Conservation (phyloP, 2,888 invertebrate genomes). For the Tinea trinotella region DNA sequence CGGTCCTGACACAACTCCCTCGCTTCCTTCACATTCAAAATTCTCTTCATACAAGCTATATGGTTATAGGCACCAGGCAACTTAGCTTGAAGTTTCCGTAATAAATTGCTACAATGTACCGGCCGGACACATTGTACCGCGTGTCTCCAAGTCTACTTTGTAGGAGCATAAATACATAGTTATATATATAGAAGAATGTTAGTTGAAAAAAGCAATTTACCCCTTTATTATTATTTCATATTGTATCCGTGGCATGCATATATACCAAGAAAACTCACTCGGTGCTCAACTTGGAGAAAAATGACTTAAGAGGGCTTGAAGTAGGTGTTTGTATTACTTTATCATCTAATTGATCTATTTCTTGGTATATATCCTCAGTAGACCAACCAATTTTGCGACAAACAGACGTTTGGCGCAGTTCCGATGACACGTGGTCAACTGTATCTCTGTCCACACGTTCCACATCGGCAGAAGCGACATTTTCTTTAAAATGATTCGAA, state of each 20-base stretch:
- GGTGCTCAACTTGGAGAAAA: slow-evolving; percentile 60
- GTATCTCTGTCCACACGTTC: slow-evolving; percentile 54
- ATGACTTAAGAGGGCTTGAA: slow-evolving; percentile 59
- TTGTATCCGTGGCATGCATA: neutral
- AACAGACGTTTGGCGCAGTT: slow-evolving; percentile 34
- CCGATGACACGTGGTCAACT: slow-evolving; percentile 25
- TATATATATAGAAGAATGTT: neutral
- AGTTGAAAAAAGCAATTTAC: slow-evolving; percentile 8
- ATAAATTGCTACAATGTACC: too few species aligned
- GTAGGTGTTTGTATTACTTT: slow-evolving; percentile 37
- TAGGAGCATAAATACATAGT: too few species aligned
- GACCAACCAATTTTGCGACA: slow-evolving; percentile 66
- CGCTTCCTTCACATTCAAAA: too few species aligned
- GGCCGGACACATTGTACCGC: too few species aligned
- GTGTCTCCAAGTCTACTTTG: too few species aligned
- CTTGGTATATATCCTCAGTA: slow-evolving; percentile 64
- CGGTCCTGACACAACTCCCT: too few species aligned
- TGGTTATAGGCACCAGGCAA: neutral
- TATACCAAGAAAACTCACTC: slow-evolving; percentile 48
- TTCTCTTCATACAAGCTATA: neutral
- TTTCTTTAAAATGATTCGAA: slow-evolving; percentile 40
- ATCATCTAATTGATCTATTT: slow-evolving; percentile 57
- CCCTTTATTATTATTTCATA: neutral
- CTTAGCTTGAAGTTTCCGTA: too few species aligned
- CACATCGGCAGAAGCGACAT: slow-evolving; percentile 31